Conservation (phyloP, 2,797 vertebrate genomes). For the Lagorchestes hirsutus region DNA sequence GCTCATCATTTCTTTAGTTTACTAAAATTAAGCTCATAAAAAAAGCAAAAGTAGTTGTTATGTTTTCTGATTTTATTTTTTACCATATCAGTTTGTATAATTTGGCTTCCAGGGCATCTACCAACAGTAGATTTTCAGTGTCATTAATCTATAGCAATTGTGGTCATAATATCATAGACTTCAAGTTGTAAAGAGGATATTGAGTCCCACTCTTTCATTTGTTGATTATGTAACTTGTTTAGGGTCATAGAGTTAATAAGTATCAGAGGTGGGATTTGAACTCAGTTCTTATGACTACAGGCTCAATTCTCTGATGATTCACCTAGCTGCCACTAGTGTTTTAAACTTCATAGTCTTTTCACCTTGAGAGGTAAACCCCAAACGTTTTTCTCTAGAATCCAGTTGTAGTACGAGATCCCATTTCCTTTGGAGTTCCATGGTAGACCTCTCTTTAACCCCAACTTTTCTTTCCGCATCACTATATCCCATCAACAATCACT, state of each 20-base stretch:
- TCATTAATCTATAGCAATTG: not conserved
- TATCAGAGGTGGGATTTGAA: not conserved
- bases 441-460: not conserved
- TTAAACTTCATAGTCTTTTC: not conserved
- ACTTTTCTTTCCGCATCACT: not conserved
- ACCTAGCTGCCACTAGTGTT: not conserved
- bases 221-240: not conserved
- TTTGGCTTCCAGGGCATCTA: not conserved
- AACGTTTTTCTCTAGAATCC: not conserved
- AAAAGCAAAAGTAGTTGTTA: not conserved
- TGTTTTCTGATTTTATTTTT: not conserved
- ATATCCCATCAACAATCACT: not conserved
- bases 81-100: not conserved
- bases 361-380: not conserved
- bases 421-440: not conserved
- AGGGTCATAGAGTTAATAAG: not conserved
- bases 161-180: not conserved
- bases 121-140: not conserved
- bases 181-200: not conserved
- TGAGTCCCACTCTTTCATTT: not conserved
- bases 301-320: not conserved
- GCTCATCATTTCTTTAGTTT: not conserved
- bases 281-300: not conserved
- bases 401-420: not conserved
- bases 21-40: not conserved